Evolutionary conservation across 2,888 invertebrate species (phyloP).

Genomic region (Diplolepis rosae): DNA sequence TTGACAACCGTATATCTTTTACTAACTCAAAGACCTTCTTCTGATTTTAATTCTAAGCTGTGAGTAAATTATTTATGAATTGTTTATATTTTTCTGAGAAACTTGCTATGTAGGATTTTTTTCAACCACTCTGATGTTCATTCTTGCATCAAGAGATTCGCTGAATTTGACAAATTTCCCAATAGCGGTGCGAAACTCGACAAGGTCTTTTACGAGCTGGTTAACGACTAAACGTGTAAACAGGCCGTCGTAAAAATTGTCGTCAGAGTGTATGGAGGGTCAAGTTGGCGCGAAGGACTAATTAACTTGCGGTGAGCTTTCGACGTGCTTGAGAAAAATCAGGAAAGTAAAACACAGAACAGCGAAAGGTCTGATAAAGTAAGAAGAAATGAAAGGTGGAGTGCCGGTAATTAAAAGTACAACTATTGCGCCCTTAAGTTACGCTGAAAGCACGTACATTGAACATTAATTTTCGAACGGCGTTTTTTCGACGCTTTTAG

Average conservation of each 20-base stretch:
- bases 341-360: not conserved
- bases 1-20: too few relatives aligned
- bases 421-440: not conserved
- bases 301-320: not conserved
- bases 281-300: not conserved
- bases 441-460: not conserved
- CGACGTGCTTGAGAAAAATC: not conserved
- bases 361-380: not conserved
- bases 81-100: too few relatives aligned
- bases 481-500: too few relatives aligned
- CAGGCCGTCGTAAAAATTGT: not conserved
- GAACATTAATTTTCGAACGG: too few relatives aligned
- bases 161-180: not conserved
- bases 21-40: too few relatives aligned
- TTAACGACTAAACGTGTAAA: not conserved
- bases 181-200: not conserved
- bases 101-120: too few relatives aligned
- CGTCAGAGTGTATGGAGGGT: not conserved
- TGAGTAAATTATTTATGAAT: too few relatives aligned
- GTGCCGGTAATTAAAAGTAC: not conserved
- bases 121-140: not conserved
- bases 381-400: not conserved
- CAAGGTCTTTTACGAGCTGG: not conserved
- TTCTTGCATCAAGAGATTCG: not conserved
- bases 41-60: too few relatives aligned